Percentiles rank a stretch among this genome's conserved stretches.
phyloP scores from a whole-genome alignment of 1,140 invertebrate genomes.

The Bombus vancouverensis region DNA sequence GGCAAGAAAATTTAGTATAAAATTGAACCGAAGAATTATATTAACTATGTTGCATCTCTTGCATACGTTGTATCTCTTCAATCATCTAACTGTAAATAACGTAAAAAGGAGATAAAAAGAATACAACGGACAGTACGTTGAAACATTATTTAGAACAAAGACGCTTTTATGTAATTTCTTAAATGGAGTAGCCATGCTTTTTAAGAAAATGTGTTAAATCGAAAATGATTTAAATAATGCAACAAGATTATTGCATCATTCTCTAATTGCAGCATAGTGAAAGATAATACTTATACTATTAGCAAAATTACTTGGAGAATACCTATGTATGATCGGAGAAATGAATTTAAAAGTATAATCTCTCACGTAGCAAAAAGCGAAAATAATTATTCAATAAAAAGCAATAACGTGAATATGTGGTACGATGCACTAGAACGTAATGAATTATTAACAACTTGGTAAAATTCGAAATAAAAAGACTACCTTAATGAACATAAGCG shows the following conservation, averaged over 20 bases:
- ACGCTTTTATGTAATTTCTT: not conserved
- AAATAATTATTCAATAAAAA: not conserved
- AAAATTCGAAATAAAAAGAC: not conserved
- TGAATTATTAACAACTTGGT: not conserved
- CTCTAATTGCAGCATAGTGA: not conserved
- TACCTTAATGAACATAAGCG: not conserved
- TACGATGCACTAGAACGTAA: not conserved
- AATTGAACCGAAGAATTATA: not conserved
- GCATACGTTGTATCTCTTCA: not conserved
- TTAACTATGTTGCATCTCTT: not conserved
- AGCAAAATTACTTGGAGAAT: not conserved
- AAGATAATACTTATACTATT: not conserved
- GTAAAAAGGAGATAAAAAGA: not conserved
- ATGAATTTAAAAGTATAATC: constrained; percentile 1
- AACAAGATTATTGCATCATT: not conserved
- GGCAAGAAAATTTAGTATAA: too few relatives aligned
- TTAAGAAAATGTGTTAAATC: too few relatives aligned
- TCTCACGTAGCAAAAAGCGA: not conserved
- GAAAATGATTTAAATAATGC: too few relatives aligned
- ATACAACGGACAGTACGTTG: too few relatives aligned
- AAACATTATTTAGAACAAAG: not conserved
- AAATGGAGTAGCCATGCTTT: not conserved
- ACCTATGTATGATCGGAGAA: not conserved
- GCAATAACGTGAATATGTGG: not conserved
- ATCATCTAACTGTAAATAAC: not conserved